Base-by-base conservation (phyloP, 2,797 vertebrate species). In the Nyctibius grandis region DNA sequence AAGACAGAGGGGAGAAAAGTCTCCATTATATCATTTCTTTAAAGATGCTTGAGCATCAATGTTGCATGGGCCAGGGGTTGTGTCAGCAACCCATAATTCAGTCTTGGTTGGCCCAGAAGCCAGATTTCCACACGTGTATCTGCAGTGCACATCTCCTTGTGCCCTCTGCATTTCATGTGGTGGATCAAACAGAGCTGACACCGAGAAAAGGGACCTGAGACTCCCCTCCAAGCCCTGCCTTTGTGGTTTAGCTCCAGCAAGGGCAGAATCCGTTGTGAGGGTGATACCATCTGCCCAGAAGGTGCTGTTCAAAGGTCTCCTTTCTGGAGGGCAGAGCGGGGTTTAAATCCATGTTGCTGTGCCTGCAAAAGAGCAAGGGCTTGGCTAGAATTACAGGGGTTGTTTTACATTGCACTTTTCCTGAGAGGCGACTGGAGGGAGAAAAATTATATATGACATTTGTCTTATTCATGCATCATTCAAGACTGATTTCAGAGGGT, bases 361-460 rank as follows among this genome's bases (percentile, higher is more conserved):
- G n/a, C 18, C 85, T 81, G 34, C 33, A 69, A 38, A 85, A 65
- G 61, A 91, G 13, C 59, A 34, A 47, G 53, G 38, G 11, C 29
- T 75, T 64, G 88, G 31, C 79, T 92, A 78, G 44, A 70, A 67
- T 50, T 56, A 11, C 51, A 42, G 67, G 63, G 15, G 4, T 9
- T 47, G 38, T 22, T 91, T 63, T 34, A 26, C 45, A 86, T 61
- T 56, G 12, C 10, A 18, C 82, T 42, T 6, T 34, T 74, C 51
- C 57, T 61, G 63, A 61, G 47, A 73, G 38, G 33, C 77, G 79
- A 12, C 15, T 11, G 23, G 28, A 45, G 16, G 19, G 36, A 33
- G 85, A 81, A 47, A 81, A 92, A 81, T 29, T 26, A 86, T 29
- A 75, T 59, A 69, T 68, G 80, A 90, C 75, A 82, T 47, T 82